Conservation (phyloP, 2,888 invertebrate species). For the Cataglyphis livida region DNA sequence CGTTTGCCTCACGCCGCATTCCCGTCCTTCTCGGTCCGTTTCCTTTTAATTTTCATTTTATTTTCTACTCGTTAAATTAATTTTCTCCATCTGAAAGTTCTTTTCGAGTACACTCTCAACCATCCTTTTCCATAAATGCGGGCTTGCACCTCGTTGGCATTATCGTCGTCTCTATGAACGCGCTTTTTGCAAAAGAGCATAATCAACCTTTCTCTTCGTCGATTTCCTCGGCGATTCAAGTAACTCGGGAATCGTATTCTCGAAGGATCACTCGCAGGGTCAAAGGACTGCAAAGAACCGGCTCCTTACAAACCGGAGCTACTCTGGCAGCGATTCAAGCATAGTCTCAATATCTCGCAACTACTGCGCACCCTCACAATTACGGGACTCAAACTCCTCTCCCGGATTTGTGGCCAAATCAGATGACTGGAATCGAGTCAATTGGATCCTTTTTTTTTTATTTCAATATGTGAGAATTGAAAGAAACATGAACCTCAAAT, state of each 20-base stretch:
- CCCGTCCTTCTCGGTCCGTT: background rate
- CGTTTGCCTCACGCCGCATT: background rate
- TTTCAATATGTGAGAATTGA: background rate
- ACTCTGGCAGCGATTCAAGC: constrained; percentile 62
- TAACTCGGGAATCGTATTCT: constrained; percentile 56
- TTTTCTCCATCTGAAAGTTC: constrained; percentile 16
- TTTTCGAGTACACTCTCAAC: background rate
- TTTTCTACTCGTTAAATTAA: constrained; percentile 38
- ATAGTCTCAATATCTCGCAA: constrained; percentile 50
- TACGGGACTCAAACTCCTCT: constrained; percentile 7
- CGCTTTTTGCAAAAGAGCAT: constrained; percentile 14
- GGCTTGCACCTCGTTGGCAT: constrained; percentile 23
- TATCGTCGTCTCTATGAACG: constrained; percentile 5
- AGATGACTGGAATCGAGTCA: constrained; percentile 38
- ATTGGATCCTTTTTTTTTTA: constrained; percentile 11
- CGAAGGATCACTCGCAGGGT: constrained; percentile 54
- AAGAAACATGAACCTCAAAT: background rate
- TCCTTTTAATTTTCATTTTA: constrained; percentile 15
- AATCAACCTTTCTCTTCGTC: constrained; percentile 29
- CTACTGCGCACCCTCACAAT: background rate
- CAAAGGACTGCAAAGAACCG: constrained; percentile 63
- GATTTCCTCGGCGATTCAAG: constrained; percentile 6
- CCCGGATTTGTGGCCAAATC: constrained; percentile 20
- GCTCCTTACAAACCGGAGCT: constrained; percentile 23
- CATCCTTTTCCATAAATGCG: constrained; percentile 32